Evolutionary conservation across 37 sponge, comb jelly and placozoan genomes (phyloP).

Genomic region (Amphimedon queenslandica): DNA sequence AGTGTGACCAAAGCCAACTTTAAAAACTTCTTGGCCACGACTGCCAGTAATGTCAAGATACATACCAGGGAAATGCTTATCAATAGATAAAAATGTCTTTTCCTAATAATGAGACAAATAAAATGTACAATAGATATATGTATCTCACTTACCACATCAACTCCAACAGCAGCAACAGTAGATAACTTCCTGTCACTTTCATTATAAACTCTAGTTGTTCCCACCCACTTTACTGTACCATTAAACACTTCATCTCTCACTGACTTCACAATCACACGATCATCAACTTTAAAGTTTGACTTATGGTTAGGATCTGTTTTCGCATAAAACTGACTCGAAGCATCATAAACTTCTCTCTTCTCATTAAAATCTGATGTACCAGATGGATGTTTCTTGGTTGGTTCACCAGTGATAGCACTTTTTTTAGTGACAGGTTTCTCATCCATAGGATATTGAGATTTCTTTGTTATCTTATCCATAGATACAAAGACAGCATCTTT

Average conservation of each 20-base stretch:
- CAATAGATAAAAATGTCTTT: background rate
- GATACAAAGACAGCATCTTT: constrained; percentile 60
- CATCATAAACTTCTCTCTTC: too few species aligned
- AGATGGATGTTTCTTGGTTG: background rate
- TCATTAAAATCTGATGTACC: background rate
- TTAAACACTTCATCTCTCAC: constrained; percentile 1
- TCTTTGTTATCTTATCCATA: constrained; percentile 12
- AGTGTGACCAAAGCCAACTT: background rate
- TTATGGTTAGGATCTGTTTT: constrained; percentile 4
- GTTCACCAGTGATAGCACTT: background rate
- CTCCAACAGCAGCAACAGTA: constrained; percentile 21
- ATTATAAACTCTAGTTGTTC: constrained; percentile 1
- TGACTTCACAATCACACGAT: constrained; percentile 24
- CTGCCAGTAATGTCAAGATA: background rate
- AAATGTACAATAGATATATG: background rate
- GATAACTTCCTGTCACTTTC: background rate
- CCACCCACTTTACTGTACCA: constrained; percentile 51
- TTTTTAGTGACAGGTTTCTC: background rate
- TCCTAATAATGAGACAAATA: background rate
- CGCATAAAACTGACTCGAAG: background rate
- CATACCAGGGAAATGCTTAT: background rate
- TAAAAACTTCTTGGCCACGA: background rate
- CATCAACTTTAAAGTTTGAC: constrained; percentile 1
- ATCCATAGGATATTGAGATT: background rate
- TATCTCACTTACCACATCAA: constrained; percentile 58